A percentile compares a stretch with the other conserved stretches of the same genome.
phyloP scores from a whole-genome alignment of 2,888 invertebrate species.

The Parascotia fuliginaria region DNA sequence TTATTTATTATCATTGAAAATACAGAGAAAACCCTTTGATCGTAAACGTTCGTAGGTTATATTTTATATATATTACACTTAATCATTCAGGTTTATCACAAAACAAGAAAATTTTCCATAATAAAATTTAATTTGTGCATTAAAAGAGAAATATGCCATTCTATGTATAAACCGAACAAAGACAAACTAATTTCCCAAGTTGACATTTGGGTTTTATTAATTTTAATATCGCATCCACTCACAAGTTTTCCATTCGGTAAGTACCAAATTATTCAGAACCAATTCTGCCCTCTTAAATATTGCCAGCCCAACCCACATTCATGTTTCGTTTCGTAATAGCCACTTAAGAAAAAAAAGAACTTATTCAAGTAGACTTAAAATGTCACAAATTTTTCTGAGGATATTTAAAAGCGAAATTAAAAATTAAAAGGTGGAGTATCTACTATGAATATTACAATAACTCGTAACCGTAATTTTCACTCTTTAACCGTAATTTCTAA shows the following conservation, averaged over 20 bases:
- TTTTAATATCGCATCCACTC: slow-evolving; percentile 29
- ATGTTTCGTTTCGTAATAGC: slow-evolving; percentile 16
- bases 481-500: neutral
- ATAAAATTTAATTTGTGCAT: slow-evolving; percentile 1
- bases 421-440: neutral
- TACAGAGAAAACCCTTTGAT: no score
- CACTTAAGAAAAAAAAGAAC: slow-evolving; percentile 5
- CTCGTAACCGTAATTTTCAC: neutral
- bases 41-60: no score
- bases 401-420: no score
- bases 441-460: neutral
- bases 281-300: slow-evolving; percentile 20
- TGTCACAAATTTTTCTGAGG: slow-evolving; percentile 6
- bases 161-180: slow-evolving; percentile 9
- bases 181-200: slow-evolving; percentile 10
- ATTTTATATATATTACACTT: no score
- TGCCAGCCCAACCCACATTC: slow-evolving; percentile 12
- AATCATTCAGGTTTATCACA: no score
- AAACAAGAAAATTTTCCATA: neutral
- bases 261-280: slow-evolving; percentile 30
- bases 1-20: no score
- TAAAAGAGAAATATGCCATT: neutral
- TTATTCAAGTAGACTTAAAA: slow-evolving; percentile 1
- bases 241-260: slow-evolving; percentile 23
- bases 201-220: slow-evolving; percentile 27